phyloP scores from a whole-genome alignment of 2,888 invertebrate species.

The Atherix ibis region DNA sequence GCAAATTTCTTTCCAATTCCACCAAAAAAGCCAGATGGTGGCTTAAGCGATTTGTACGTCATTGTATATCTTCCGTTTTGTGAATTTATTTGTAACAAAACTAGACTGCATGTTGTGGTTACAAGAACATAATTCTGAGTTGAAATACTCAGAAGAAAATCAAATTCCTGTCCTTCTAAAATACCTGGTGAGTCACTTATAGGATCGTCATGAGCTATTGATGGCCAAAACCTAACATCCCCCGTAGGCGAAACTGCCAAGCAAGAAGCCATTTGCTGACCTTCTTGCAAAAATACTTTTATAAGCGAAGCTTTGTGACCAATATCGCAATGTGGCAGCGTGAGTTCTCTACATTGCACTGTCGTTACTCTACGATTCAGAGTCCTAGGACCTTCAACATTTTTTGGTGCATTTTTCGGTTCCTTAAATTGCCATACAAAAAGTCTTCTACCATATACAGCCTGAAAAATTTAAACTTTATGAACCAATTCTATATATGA shows the following conservation, averaged over 20 bases:
- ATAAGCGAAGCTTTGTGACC: conserved; percentile 79
- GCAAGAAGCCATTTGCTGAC: conserved; percentile 59
- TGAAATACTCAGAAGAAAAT: conserved; percentile 50
- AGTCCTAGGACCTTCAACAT: conserved; percentile 22
- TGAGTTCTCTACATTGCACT: conserved; percentile 66
- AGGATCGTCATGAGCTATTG: conserved; percentile 72
- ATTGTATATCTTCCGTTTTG: conserved; percentile 52
- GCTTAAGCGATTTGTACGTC: conserved; percentile 48
- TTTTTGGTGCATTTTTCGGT: conserved; percentile 16
- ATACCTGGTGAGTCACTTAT: conserved; percentile 74
- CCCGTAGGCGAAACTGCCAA: conserved; percentile 91
- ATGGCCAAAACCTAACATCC: conserved; percentile 79
- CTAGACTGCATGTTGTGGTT: conserved; percentile 80
- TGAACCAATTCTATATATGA: neutral
- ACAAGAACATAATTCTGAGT: conserved; percentile 67
- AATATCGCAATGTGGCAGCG: conserved; percentile 79
- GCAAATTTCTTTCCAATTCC: conserved; percentile 57
- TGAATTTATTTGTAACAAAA: conserved; percentile 47
- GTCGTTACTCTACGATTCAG: conserved; percentile 33
- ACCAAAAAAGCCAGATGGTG: conserved; percentile 70
- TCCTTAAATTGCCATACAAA: conserved; percentile 70
- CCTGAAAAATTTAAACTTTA: conserved; percentile 34
- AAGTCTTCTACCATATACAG: conserved; percentile 70
- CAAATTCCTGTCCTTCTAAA: conserved; percentile 76
- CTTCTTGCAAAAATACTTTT: conserved; percentile 46